Percentiles rank a stretch among this genome's conserved stretches.
Evolutionary conservation across 2,888 invertebrate species (phyloP).

Genomic region (Leucoma salicis): DNA sequence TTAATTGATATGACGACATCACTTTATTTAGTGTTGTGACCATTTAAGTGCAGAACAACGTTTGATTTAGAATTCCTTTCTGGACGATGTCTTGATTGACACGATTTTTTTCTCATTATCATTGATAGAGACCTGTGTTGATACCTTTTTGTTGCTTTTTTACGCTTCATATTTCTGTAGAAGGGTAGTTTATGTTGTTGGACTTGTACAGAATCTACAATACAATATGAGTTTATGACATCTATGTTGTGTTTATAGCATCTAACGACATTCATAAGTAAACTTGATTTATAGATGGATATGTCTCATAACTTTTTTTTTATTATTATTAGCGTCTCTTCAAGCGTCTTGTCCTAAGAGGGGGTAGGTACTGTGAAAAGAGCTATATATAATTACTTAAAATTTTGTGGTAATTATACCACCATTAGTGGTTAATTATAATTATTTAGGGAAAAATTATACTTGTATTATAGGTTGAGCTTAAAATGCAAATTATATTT

Average conservation of each 20-base stretch:
- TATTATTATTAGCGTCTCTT: no score
- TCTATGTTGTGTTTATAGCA: background rate
- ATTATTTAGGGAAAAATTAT: no score
- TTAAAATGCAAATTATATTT: background rate
- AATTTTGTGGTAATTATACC: no score
- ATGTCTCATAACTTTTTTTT: background rate
- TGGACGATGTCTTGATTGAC: constrained; percentile 39
- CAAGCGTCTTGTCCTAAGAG: no score
- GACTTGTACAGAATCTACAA: constrained; percentile 2
- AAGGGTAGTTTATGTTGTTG: constrained; percentile 9
- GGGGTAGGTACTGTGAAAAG: no score
- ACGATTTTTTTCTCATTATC: constrained; percentile 35
- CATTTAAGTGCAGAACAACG: constrained; percentile 59
- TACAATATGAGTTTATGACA: background rate
- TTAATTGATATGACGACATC: constrained; percentile 81
- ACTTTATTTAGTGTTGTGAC: constrained; percentile 67
- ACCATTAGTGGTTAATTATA: no score
- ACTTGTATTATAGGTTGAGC: no score
- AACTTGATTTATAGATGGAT: background rate
- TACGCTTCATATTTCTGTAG: constrained; percentile 17
- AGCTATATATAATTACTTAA: no score
- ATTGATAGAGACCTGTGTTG: constrained; percentile 33
- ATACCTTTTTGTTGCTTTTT: constrained; percentile 25
- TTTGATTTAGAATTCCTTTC: constrained; percentile 71
- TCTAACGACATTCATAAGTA: background rate